Evolutionary conservation across 2,888 invertebrate genomes (phyloP), one percentile per base, ranked within the genome.

Genomic region (Eueremaeus valkanovi): DNA sequence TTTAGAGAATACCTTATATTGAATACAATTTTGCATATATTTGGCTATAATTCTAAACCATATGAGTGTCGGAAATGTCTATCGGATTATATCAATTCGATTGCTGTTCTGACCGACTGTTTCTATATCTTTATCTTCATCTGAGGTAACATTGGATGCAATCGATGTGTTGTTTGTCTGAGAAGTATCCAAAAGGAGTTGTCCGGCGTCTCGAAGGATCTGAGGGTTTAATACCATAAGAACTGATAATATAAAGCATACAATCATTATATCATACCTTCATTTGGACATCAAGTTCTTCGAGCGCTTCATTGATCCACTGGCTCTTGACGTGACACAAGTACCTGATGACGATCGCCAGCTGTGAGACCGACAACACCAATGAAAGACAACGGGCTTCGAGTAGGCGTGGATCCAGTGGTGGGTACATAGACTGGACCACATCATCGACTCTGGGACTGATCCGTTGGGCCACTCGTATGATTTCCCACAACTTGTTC

Each of bases 371-470:
- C 11, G 89, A 88, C 66, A 89, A 82, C 1, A 88, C 87, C 73
- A 90, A 82, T 18, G 89, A 70, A 21, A 75, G 63, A 45, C 75
- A 84, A 83, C 85, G 86, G 0, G 89, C 89, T 82, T 90, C 90
- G 77, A 90, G 82, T 6, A 90, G 84, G 49, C 89, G 85, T 0
- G 89, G 88, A 83, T 90, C 89, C 78, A 90, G 82, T 6, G 90
- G 89, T 18, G 90, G 89, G 81, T 89, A 90, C 87, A 90, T 88
- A 77, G 89, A 88, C 76, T 87, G 84, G 0, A 89, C 88, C 78
- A 90, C 88, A 81, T 90, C 90, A 82, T 90, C 90, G 0, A 90
- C 89, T 61, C 89, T 84, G 21, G 88, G 87, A 68, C 88, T 88
- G 79, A 90, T 89, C 78, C 87, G 85, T 79, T 87, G 86, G 3